Base-by-base conservation (phyloP, 2,797 vertebrate genomes). In the Pterois miles region DNA sequence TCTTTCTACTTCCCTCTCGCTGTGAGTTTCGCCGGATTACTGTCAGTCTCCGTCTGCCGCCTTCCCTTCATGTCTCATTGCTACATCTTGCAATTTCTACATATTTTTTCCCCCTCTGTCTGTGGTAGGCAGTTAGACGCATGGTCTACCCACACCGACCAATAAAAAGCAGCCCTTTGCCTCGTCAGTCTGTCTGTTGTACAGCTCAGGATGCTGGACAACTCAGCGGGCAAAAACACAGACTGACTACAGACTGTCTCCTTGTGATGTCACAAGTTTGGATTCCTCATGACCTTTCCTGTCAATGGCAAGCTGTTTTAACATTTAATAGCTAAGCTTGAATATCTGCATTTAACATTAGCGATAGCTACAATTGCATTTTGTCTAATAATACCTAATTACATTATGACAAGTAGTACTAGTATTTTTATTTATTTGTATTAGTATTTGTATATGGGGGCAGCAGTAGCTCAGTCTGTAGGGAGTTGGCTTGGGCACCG, bases 121-220 rank as follows among this genome's bases (percentile, higher is more conserved):
- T 91, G 92, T 67, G 91, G 92, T 82, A 53, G 65, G 69, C 85
- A 91, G 81, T 83, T 85, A 91, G 88, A 92, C 89, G 34, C 87
- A 90, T 74, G 89, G 91, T 91, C 91, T 92, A 22, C 73, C 91
- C 93, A 76, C 92, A 90, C 71, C 69, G 78, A 88, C 90, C 89
- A 83, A 57, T 82, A 77, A 86, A 86, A 82, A 81, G 85, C 82
- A 83, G 62, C 74, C 71, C 56, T 80, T 70, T 65, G 81, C 83
- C 86, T 80, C 67, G 80, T 60, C 75, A 13, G 83, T 31, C 71
- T 66, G 89, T 85, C 88, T 92, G 88, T 78, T 87, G 74, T 48
- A 77, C 81, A 89, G 81, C 78, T 92, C 86, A 88, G 77, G 71
- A 57, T 27, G 46, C 8, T 66, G 65, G 64, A 69, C 71, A 46